phyloP scores from a whole-genome alignment of 2,113 vertebrate genomes.

The Eudorcas thomsonii region DNA sequence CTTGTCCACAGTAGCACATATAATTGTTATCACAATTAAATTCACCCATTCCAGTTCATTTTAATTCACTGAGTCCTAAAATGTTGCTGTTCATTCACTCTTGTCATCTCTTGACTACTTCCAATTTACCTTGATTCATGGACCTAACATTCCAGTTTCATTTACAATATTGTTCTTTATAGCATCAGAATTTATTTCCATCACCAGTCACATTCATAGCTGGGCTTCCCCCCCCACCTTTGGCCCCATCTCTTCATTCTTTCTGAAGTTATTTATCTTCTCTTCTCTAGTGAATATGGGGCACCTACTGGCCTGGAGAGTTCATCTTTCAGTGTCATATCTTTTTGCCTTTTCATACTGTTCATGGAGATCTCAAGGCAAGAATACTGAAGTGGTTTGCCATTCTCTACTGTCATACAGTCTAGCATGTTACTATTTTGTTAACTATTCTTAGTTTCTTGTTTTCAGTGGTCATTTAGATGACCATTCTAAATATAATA shows the following conservation, averaged over 20 bases:
- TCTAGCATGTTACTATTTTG: neutral
- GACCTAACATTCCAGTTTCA: neutral
- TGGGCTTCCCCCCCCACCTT: neutral
- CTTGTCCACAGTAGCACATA: neutral
- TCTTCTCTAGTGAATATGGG: neutral
- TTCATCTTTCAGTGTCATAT: neutral
- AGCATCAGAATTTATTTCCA: neutral
- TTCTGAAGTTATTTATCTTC: neutral
- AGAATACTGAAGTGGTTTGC: neutral
- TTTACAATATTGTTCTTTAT: neutral
- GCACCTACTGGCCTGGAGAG: neutral
- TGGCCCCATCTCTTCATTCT: rapidly evolving
- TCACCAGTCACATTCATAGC: neutral
- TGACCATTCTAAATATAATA: neutral
- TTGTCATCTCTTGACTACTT: neutral
- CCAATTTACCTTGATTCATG: neutral
- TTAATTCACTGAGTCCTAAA: neutral
- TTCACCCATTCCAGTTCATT: neutral
- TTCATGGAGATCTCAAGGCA: neutral
- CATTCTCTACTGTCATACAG: neutral
- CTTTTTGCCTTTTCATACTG: neutral
- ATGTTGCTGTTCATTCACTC: neutral
- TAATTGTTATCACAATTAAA: neutral
- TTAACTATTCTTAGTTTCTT: neutral
- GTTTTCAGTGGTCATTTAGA: neutral